Conservation (phyloP, 2,113 vertebrate genomes). For the Prionailurus viverrinus region DNA sequence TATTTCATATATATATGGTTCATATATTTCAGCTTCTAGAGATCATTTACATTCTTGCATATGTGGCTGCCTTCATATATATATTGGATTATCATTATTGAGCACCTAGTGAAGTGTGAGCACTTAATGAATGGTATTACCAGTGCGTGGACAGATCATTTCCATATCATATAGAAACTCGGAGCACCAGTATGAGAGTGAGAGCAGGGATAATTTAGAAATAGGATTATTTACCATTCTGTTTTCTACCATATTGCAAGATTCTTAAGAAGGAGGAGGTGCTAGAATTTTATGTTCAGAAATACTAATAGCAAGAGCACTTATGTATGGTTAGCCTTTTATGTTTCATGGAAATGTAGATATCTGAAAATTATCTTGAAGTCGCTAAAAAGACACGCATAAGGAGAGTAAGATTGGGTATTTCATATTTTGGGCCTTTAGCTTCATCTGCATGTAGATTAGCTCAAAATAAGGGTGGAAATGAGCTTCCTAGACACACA, state of each 20-base stretch:
- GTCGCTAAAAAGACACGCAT: background rate
- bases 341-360: background rate
- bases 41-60: too few relatives aligned
- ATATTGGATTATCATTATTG: background rate
- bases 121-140: background rate
- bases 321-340: background rate
- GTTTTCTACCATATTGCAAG: background rate
- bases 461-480: background rate
- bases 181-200: background rate
- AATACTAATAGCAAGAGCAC: background rate
- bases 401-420: background rate
- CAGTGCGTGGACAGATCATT: background rate
- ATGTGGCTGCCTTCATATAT: too few relatives aligned
- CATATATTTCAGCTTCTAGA: too few relatives aligned
- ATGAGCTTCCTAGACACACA: background rate
- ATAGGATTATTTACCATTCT: background rate
- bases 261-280: background rate
- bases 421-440: background rate
- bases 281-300: background rate
- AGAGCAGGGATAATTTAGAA: background rate
- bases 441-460: background rate
- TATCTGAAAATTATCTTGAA: background rate
- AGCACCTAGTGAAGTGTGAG: background rate
- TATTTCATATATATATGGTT: too few relatives aligned
- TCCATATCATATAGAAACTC: background rate